Base-by-base conservation (phyloP, 2,113 vertebrate genomes). In the Salvator merianae region DNA sequence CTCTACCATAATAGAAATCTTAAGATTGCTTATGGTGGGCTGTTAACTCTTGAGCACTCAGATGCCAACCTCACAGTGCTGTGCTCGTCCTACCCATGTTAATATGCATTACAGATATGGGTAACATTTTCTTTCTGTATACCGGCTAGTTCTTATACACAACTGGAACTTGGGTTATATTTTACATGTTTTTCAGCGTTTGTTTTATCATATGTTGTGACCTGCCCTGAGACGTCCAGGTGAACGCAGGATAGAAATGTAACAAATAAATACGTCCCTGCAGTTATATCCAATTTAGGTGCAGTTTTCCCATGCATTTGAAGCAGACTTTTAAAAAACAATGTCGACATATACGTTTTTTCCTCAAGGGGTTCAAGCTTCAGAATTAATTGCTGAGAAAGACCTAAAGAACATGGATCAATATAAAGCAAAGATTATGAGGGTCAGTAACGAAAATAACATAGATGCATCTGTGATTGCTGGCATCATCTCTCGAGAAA, bases 401-500 rank as follows among this genome's bases (percentile, higher is more conserved):
- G 96, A 96, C 79, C 69, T 96, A 82, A 81, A 32, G 20, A 90
- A 91, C 5, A 91, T 95, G 83, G 87, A 86, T 6, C 83, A 91
- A 79, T 96, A 96, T 65, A 89, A 87, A 75, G 3, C 5, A 43
- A 89, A 90, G n/a, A 96, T 96, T 85, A 82, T n/a, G 34, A 88
- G 91, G 83, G 94, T 88, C n/a, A 94, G 91, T 5, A 72, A 66
- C 5, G 90, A 78, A 24, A 87, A 94, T 3, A 83, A 91, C 7
- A 66, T 97, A 28, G 94, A 95, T 84, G 91, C 93, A 4, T 93
- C 95, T 10, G 12, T 97, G 74, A 94, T 95, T 7, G 93, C 94
- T 12, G 95, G 74, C 13, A 92, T 97, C 66, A 94, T 95, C 59
- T 97, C 96, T 80, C 91, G 96, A 83, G 96, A 96, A 89, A 95